These are phyloP conservation scores for Amblyteles armatorius DNA, from an alignment of 2,888 invertebrate genomes.

Conservation along the genomic window DNA sequence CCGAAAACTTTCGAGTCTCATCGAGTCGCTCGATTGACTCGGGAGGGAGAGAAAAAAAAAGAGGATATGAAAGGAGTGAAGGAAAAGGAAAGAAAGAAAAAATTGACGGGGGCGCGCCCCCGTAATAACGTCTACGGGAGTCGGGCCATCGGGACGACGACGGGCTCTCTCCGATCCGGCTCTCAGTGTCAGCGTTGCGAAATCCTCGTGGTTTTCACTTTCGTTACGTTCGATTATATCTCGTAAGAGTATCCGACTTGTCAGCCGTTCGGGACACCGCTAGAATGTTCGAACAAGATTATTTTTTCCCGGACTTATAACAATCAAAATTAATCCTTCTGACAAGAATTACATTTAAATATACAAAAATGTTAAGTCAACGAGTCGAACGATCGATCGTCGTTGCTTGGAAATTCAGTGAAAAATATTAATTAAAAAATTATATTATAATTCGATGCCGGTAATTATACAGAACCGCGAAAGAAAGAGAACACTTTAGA, in stretches of 20 bases:
- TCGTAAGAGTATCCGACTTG: conserved; percentile 56
- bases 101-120: conserved; percentile 68
- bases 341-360: too few relatives aligned
- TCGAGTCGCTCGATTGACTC: conserved; percentile 30
- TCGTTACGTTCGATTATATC: conserved; percentile 72
- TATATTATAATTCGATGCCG: conserved; percentile 1
- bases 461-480: conserved; percentile 12
- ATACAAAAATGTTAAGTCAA: background rate
- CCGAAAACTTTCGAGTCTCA: conserved; percentile 52
- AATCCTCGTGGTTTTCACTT: conserved; percentile 76
- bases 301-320: background rate
- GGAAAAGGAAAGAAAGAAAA: conserved; percentile 3
- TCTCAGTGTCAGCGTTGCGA: conserved; percentile 77
- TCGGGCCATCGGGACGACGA: conserved; percentile 47
- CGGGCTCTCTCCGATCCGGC: conserved; percentile 50
- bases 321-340: background rate
- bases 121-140: conserved; percentile 53
- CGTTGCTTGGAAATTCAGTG: background rate
- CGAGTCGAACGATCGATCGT: background rate
- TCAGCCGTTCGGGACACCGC: conserved; percentile 41
- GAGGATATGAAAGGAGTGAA: background rate
- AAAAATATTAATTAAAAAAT: background rate
- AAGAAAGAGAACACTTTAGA: conserved; percentile 59
- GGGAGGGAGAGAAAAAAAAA: conserved; percentile 6
- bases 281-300: background rate